Evolutionary conservation across 2,888 invertebrate species (phyloP), one percentile per base, ranked within the genome.

Genomic region (Caenorhabditis sp.): DNA sequence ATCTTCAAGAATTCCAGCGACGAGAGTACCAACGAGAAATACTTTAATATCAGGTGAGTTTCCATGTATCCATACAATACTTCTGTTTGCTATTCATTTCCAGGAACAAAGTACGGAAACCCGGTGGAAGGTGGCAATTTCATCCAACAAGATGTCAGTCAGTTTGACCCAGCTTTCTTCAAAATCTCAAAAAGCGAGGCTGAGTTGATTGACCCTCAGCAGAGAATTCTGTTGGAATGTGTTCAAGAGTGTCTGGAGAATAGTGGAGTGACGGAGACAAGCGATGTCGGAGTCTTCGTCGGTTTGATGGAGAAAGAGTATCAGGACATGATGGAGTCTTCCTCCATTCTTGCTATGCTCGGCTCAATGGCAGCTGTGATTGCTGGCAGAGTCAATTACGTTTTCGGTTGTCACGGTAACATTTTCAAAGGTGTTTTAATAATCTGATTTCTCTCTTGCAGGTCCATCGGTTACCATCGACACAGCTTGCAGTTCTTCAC

Each of bases 401-500:
- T 83, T 20, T 81, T 84, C 32, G 83, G 81, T 5, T 76, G 78
- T 15, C 72, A 81, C 39, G 84, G 82, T 65, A 50, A 17, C n/a
- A 24, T 24, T 26, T 1, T 1, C 8, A 30, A 26, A 7, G 24
- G n/a, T 7, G 43, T 30, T 52, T 8, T 52, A 30, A 9, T 22
- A 4, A 37, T 27, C 3, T 24, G n/a, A 24, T 43, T 8, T 32
- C 15, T 41, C n/a, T 13, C 9, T 61, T 58, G 43, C 48, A 62
- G 85, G 86, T 8, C 97, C 97, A 2, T 96, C 96, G 89, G 95
- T 94, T 90, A 93, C 95, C 30, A 91, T 97, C 48, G 98, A 98
- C 91, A 97, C 97, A 1, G 98, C 97, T 6, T 98, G 98, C 90
- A 96, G 96, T 0, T 96, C 96, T 86, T 95, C 95, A 79, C 91